Evolutionary conservation across 2,113 vertebrate species (phyloP).

Genomic region (Smithornis capensis): DNA sequence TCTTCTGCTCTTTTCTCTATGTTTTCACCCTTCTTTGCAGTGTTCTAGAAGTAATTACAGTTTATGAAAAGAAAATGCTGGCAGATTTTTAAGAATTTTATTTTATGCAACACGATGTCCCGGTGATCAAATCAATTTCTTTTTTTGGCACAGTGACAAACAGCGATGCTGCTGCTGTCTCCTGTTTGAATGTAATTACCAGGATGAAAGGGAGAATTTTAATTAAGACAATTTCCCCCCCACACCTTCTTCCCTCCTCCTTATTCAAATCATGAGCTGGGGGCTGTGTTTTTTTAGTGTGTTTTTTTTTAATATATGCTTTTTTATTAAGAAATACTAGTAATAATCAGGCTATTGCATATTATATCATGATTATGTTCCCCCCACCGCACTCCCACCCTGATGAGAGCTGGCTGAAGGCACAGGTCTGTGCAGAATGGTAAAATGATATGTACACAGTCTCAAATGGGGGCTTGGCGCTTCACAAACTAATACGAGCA

Average conservation of each 20-base stretch:
- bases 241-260: slow-evolving; percentile 48
- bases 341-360: slow-evolving; percentile 18
- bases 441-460: not conserved
- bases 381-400: not conserved
- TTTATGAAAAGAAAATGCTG: not conserved
- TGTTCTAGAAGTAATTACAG: slow-evolving; percentile 65
- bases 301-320: not conserved
- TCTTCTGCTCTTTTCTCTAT: not conserved
- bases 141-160: slow-evolving; percentile 70
- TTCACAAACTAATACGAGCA: not conserved
- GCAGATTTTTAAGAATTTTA: slow-evolving; percentile 46
- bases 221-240: slow-evolving; percentile 76
- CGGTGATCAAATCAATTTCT: slow-evolving; percentile 66
- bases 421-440: not conserved
- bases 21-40: slow-evolving; percentile 18
- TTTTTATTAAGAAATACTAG: slow-evolving; percentile 46
- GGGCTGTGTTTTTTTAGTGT: not conserved
- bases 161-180: slow-evolving; percentile 61
- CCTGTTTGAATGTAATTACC: slow-evolving; percentile 77
- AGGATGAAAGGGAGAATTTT: slow-evolving; percentile 79
- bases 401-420: not conserved
- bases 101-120: slow-evolving; percentile 67
- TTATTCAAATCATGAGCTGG: slow-evolving; percentile 50
- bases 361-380: not conserved
- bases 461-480: not conserved